Base-by-base conservation (phyloP, 2,888 invertebrate genomes). In the Chelonus formosanus region DNA sequence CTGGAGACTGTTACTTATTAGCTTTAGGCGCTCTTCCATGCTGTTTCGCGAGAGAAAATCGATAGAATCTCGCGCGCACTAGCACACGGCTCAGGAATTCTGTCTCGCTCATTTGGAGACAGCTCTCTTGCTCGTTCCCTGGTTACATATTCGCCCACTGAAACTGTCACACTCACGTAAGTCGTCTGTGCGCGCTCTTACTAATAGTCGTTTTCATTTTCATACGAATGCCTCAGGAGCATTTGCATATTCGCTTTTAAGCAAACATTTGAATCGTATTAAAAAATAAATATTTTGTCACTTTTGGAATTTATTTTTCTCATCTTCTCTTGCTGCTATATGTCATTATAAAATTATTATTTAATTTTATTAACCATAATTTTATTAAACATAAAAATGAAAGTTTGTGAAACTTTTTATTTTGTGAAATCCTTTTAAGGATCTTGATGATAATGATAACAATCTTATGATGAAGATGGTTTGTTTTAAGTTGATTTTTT, bases 11-110 rank as follows among this genome's bases (percentile, higher is more conserved):
- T 43, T 59, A 63, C 65, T 65, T 60, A 59, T 58, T 45, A 45
- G 60, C 62, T 40, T 6, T 40, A 5, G 40, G 44, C 67, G 72
- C 70, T 71, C 74, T 75, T 74, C 75, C 76, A 76, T 76, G 73
- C 74, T 71, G 72, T 71, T 66, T 55, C 72, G 72, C 70, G 76
- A 77, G 78, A 77, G 75, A 75, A 78, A 80, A 80, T 80, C 80
- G 80, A 80, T 80, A 80, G 75, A 75, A 70, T 73, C 67, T 66
- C 70, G 67, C 72, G 67, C 70, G 69, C 71, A 57, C 62, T 60
- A 62, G 52, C 52, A 63, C 63, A 63, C 65, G 50, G 59, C 48
- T 70, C 63, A 45, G 50, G 61, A 64, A 71, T 65, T 55, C 63
- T 70, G 56, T 45, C 65, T 65, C 64, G 44, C 67, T 57, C 65